Evolutionary conservation across 35 echinoderm and acorn worm species (phyloP), one percentile per base, ranked within the genome.

Genomic region (Apostichopus californicus): DNA sequence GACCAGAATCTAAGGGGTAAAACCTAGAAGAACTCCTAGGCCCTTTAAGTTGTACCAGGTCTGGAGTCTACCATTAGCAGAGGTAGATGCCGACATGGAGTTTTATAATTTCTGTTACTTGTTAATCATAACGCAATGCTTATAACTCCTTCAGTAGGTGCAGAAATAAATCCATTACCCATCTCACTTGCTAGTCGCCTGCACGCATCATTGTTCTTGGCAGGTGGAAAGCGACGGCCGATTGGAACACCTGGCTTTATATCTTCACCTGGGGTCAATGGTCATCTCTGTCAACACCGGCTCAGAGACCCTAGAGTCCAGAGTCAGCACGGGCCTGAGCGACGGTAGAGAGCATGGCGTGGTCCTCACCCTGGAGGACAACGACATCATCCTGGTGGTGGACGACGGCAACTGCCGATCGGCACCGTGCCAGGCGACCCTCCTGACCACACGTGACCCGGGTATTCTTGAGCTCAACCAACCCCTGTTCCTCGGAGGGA

Each of bases 231-330:
- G 90, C 12, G 94, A 93, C 72, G 97, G 95, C 6, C 28, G 77
- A 66, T 87, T 92, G 21, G 97, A 99, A 61, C 95, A 99, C 83
- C 93, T 99, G 55, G 93, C 93, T 8, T 15, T 99, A 23, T 91
- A 99, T 22, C 55, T 99, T 8, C 80, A 84, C 70, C 60, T 93
- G 20, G 97, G 97, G 14, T 15, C 81, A 28, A 64, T 99, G 18
- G 80, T 93, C 4, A 57, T 96, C 25, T 94, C 97, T 2, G 87
- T 93, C 54, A 92, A 94, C 65, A 86, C 92, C 23, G 97, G 97
- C 10, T 77, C 77, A 12, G 95, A 96, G 60, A 94, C 95, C 9
- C 13, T 94, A 6, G 52, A 86, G 58, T 65, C 93, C 12, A 81
- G 59, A 5, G 70, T 94, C 1, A 72, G 97, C 57, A 9, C 77